Evolutionary conservation across 2,797 vertebrate genomes (phyloP).

Genomic region (Protosalanx chinensis): DNA sequence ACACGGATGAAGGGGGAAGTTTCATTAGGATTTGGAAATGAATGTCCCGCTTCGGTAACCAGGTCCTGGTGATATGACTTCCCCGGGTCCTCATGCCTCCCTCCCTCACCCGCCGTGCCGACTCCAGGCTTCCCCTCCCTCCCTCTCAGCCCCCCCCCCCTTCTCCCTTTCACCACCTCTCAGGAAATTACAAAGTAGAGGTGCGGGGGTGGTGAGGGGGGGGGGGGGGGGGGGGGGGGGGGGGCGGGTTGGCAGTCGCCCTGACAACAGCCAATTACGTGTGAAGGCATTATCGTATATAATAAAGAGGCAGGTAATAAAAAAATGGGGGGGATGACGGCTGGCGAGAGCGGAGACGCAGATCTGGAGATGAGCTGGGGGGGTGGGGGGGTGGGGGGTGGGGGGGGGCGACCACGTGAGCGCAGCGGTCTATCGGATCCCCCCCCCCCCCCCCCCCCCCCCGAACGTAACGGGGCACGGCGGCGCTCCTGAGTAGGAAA

Average conservation of each 20-base stretch:
- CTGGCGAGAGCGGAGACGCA: neutral
- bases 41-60: neutral
- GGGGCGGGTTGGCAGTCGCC: neutral
- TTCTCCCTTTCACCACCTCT: neutral
- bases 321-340: neutral
- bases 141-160: neutral
- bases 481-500: too few relatives aligned
- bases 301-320: neutral
- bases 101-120: neutral
- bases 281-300: neutral
- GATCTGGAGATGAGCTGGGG: neutral
- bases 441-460: too few relatives aligned
- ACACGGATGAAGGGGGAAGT: neutral
- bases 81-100: neutral
- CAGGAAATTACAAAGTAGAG: neutral
- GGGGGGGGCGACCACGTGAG: too few relatives aligned
- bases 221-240: neutral
- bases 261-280: conserved; percentile 8
- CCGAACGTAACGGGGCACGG: too few relatives aligned
- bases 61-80: neutral
- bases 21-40: conserved; percentile 12
- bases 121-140: neutral
- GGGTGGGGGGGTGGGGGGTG: neutral
- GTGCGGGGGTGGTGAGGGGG: too few relatives aligned
- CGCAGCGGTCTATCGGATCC: too few relatives aligned